Conservation (phyloP, 1,140 invertebrate genomes). For the Gryllus bimaculatus region DNA sequence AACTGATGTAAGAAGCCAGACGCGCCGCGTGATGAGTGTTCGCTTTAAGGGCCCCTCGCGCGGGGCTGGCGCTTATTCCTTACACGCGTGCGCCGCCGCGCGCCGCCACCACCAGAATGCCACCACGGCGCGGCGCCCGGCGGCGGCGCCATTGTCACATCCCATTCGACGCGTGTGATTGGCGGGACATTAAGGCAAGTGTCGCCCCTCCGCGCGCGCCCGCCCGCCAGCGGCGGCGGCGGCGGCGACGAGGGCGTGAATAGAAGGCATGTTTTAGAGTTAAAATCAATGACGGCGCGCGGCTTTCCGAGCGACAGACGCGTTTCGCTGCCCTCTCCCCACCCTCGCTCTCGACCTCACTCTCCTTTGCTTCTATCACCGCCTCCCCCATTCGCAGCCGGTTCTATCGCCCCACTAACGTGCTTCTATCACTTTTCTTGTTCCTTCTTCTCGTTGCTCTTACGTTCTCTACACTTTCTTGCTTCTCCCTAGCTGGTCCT, state of each 20-base stretch:
- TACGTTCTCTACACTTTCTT: too few relatives aligned
- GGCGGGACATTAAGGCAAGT: neutral
- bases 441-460: too few relatives aligned
- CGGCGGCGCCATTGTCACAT: neutral
- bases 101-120: neutral
- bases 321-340: neutral
- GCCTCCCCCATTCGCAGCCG: too few relatives aligned
- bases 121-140: too few relatives aligned
- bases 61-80: too few relatives aligned
- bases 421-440: too few relatives aligned
- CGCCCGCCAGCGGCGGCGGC: too few relatives aligned
- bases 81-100: neutral
- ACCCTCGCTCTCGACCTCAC: neutral
- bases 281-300: neutral
- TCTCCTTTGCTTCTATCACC: neutral
- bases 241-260: neutral
- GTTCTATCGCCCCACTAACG: too few relatives aligned
- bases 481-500: neutral
- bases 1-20: too few relatives aligned
- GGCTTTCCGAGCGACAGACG: neutral
- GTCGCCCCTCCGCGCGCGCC: neutral
- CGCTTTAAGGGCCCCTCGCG: too few relatives aligned
- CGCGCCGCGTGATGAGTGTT: too few relatives aligned
- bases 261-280: conserved; percentile 1
- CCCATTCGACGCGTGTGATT: neutral